phyloP scores from a whole-genome alignment of 1,140 invertebrate species.

The Battus philenor region DNA sequence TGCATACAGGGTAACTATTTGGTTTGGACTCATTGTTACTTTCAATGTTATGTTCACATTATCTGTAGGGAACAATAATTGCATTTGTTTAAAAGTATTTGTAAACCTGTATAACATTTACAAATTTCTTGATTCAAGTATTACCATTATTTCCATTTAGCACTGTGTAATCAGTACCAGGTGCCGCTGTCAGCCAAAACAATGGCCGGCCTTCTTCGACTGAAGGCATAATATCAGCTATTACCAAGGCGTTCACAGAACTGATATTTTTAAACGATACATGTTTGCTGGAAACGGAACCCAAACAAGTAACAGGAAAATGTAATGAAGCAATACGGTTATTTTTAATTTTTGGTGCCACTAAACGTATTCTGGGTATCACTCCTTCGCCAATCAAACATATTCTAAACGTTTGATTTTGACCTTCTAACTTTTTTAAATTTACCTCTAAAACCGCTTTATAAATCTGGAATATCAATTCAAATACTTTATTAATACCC shows the following conservation, averaged over 20 bases:
- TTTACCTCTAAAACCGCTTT: conserved; percentile 59
- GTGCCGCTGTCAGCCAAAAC: conserved; percentile 45
- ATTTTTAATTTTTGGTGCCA: conserved; percentile 35
- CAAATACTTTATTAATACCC: conserved; percentile 2
- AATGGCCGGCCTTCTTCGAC: conserved; percentile 37
- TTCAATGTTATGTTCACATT: conserved; percentile 31
- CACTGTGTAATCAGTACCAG: conserved; percentile 31
- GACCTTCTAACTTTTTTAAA: conserved; percentile 51
- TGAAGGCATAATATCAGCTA: conserved; percentile 27
- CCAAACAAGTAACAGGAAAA: conserved; percentile 58
- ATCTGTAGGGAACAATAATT: conserved; percentile 31
- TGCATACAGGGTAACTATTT: conserved; percentile 36
- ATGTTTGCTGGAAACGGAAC: conserved; percentile 37
- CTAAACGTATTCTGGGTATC: conserved; percentile 51
- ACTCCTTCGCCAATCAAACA: conserved; percentile 60
- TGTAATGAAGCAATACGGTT: conserved; percentile 35
- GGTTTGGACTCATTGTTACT: conserved; percentile 36
- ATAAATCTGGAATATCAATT: conserved; percentile 49
- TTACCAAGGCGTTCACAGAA: conserved; percentile 40
- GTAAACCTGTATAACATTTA: too few relatives aligned
- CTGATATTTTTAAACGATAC: conserved; percentile 57
- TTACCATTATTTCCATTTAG: conserved; percentile 31
- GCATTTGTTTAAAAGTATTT: too few relatives aligned
- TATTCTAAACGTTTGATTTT: conserved; percentile 59
- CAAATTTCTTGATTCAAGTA: too few relatives aligned